Percentiles rank a stretch among this genome's conserved stretches.
phyloP scores from a whole-genome alignment of 1,140 invertebrate species.

The Camponotus floridanus region DNA sequence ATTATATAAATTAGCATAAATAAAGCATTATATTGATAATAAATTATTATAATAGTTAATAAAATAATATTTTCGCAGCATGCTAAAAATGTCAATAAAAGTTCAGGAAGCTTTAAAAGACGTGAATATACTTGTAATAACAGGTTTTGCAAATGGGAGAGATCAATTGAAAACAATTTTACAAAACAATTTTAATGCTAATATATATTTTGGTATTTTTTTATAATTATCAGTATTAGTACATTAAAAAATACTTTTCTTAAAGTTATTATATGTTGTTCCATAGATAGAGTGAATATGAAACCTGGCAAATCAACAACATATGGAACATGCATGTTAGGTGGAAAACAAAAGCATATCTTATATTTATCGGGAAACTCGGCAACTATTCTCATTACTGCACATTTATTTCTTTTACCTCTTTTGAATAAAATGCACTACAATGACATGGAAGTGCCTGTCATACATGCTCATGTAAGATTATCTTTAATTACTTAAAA shows the following conservation, averaged over 20 bases:
- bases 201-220: constrained; percentile 92
- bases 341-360: constrained; percentile 91
- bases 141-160: constrained; percentile 88
- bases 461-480: background rate
- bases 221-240: background rate
- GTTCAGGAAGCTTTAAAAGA: constrained; percentile 88
- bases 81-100: constrained; percentile 59
- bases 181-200: constrained; percentile 86
- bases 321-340: constrained; percentile 92
- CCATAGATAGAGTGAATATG: constrained; percentile 93
- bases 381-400: constrained; percentile 95
- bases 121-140: constrained; percentile 93
- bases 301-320: constrained; percentile 99
- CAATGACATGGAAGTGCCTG: background rate
- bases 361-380: constrained; percentile 98
- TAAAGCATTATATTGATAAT: too few species aligned
- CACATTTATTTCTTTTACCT: constrained; percentile 94
- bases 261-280: background rate
- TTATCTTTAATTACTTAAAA: background rate
- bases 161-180: background rate
- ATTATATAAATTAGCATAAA: too few species aligned
- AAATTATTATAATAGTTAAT: too few species aligned
- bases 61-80: constrained; percentile 80
- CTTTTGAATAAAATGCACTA: constrained; percentile 74
- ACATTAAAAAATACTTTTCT: background rate